phyloP scores from a whole-genome alignment of 2,113 vertebrate species.

The Pandion haliaetus region DNA sequence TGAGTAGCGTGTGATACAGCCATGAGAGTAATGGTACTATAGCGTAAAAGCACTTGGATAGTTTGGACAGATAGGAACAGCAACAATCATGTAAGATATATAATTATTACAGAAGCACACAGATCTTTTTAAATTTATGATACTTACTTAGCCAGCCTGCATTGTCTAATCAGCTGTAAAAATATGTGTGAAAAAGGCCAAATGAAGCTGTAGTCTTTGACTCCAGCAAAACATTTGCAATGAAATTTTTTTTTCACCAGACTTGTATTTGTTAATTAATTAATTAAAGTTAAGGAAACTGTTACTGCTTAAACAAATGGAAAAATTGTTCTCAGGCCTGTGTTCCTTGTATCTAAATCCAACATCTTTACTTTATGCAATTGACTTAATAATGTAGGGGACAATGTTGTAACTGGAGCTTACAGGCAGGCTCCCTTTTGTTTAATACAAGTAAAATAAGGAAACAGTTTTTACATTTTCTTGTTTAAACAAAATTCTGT shows the following conservation, averaged over 20 bases:
- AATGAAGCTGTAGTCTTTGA: background rate
- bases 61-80: background rate
- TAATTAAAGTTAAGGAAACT: background rate
- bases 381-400: background rate
- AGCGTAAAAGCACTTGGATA: background rate
- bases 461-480: background rate
- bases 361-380: background rate
- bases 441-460: background rate
- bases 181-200: background rate
- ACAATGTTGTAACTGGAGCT: rapidly evolving
- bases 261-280: background rate
- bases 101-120: background rate
- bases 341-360: background rate
- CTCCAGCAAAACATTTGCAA: background rate
- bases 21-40: background rate
- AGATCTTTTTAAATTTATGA: background rate
- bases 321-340: background rate
- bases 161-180: background rate
- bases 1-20: background rate
- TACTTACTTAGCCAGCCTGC: background rate
- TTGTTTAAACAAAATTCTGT: background rate
- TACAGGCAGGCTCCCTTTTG: background rate
- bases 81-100: background rate
- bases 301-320: background rate
- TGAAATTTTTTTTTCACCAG: background rate